phyloP scores from a whole-genome alignment of 2,113 vertebrate species.

The Pelvicachromis taeniatus region DNA sequence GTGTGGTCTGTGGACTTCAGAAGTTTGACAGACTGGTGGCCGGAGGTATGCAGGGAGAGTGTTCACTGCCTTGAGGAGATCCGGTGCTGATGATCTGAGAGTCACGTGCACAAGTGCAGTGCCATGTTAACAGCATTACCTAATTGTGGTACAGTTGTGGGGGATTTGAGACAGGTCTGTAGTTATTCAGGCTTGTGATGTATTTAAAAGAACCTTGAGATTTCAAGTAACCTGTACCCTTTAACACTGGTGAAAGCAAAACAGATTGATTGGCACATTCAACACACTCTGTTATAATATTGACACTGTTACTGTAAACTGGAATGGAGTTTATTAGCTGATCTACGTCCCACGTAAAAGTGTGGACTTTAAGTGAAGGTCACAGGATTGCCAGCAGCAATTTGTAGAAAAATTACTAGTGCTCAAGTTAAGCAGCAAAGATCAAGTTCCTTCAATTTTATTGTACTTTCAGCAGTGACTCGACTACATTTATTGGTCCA shows the following conservation, averaged over 20 bases:
- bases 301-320: background rate
- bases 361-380: background rate
- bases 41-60: background rate
- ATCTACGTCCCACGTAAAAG: background rate
- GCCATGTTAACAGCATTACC: background rate
- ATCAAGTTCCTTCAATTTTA: background rate
- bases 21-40: background rate
- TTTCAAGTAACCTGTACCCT: background rate
- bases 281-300: background rate
- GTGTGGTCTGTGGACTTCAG: background rate
- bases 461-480: background rate
- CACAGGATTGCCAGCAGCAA: background rate
- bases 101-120: background rate
- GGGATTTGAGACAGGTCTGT: background rate
- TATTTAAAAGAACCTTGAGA: accelerated
- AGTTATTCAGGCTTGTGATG: accelerated
- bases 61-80: background rate
- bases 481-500: accelerated
- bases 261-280: background rate
- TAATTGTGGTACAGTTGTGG: accelerated
- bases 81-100: accelerated
- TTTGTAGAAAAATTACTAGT: background rate
- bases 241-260: accelerated
- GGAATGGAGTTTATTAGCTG: background rate
- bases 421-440: background rate